These are phyloP conservation scores for Taeniopygia guttata DNA, from an alignment of 2,797 vertebrate genomes.

Conservation along the genomic window DNA sequence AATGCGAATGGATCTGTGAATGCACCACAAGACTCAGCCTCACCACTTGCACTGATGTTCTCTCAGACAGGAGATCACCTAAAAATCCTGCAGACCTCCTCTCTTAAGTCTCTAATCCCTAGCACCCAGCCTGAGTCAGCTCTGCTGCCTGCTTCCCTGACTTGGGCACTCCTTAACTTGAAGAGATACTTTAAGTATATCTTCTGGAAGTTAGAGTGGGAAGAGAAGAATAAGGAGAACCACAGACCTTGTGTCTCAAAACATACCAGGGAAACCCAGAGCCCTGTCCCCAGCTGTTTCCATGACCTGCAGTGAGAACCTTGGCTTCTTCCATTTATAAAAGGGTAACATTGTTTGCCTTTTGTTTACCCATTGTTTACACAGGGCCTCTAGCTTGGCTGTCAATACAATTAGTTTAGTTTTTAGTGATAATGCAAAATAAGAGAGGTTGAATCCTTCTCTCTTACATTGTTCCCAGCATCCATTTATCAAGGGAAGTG, in stretches of 20 bases:
- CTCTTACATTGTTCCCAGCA: neutral
- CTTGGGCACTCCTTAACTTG: neutral
- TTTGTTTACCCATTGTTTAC: neutral
- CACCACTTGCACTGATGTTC: neutral
- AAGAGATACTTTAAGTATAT: neutral
- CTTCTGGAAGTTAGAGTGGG: neutral
- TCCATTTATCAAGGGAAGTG: neutral
- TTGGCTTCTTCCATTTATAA: neutral
- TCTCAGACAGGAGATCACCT: neutral
- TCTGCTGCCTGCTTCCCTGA: neutral
- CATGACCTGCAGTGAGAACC: neutral
- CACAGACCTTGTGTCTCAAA: neutral
- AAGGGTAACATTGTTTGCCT: neutral
- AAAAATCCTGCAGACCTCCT: neutral
- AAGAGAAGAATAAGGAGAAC: neutral
- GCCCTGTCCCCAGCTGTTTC: neutral
- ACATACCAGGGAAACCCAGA: neutral
- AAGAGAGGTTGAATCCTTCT: neutral
- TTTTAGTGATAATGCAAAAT: neutral
- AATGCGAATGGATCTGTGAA: neutral
- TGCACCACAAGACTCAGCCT: neutral
- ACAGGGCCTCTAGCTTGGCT: neutral
- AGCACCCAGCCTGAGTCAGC: neutral
- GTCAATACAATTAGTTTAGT: neutral
- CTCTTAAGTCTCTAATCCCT: neutral